Evolutionary conservation across 2,113 vertebrate species (phyloP).

Genomic region (Platysteira castanea): DNA sequence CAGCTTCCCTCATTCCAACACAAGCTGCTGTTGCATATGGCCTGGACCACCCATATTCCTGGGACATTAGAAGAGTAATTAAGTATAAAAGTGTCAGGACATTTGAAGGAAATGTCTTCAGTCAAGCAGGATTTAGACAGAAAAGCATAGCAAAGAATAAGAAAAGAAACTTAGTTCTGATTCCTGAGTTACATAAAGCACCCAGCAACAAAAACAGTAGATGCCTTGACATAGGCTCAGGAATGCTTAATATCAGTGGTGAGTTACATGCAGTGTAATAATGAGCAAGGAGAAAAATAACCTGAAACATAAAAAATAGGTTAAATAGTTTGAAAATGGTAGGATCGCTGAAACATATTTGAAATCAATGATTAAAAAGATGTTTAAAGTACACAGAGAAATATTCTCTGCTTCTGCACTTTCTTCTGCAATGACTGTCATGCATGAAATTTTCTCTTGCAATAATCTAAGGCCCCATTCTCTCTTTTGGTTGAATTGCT

Average conservation of each 20-base stretch:
- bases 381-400: neutral
- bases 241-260: neutral
- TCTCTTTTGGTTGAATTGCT: neutral
- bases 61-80: neutral
- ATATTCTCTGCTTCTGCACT: neutral
- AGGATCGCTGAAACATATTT: neutral
- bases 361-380: neutral
- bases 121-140: neutral
- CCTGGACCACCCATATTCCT: constrained; percentile 36
- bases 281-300: neutral
- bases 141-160: neutral
- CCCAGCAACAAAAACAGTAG: neutral
- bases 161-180: neutral
- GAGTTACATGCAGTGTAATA: neutral
- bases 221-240: neutral
- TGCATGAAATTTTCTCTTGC: neutral
- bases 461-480: neutral
- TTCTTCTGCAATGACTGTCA: neutral
- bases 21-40: neutral
- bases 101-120: neutral
- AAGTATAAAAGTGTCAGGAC: neutral
- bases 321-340: neutral
- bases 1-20: neutral
- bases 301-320: neutral
- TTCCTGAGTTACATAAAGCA: neutral